Conservation (phyloP, 2,113 vertebrate genomes). For the Haemorhous mexicanus region DNA sequence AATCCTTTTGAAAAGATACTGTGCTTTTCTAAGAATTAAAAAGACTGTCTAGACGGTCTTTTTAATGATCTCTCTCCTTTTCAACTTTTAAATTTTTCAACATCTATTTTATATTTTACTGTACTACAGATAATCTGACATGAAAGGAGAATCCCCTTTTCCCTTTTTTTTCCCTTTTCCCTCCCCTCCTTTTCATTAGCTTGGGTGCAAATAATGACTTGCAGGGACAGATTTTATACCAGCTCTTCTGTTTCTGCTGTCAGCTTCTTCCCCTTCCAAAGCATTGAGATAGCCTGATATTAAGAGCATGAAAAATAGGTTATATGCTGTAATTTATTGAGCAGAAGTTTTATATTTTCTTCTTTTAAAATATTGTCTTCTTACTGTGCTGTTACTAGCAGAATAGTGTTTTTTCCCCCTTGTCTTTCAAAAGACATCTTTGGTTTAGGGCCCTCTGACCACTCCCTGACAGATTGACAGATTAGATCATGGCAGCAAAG, state of each 20-base stretch:
- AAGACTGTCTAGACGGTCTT: not conserved
- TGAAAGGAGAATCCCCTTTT: not conserved
- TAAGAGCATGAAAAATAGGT: not conserved
- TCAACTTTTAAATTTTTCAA: not conserved
- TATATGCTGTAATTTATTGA: not conserved
- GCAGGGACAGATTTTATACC: not conserved
- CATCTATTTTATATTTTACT: not conserved
- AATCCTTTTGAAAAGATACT: not conserved
- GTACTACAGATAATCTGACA: not conserved
- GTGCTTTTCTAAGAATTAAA: not conserved
- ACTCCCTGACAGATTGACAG: not conserved
- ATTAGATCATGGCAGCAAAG: not conserved
- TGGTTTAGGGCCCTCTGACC: not conserved
- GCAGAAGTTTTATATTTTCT: not conserved
- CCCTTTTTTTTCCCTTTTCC: not conserved
- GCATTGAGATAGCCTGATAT: not conserved
- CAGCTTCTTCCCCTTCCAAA: not conserved
- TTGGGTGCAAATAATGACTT: constrained; percentile 65
- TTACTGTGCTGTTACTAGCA: not conserved
- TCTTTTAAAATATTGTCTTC: not conserved
- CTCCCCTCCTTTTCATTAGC: constrained; percentile 50
- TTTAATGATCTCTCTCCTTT: not conserved
- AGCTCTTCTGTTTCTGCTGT: not conserved
- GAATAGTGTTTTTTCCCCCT: not conserved
- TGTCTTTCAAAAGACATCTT: not conserved